A percentile compares a stretch with the other conserved stretches of the same genome.
Conservation (phyloP, 2,888 invertebrate species). For the Pterobdella sp. region DNA sequence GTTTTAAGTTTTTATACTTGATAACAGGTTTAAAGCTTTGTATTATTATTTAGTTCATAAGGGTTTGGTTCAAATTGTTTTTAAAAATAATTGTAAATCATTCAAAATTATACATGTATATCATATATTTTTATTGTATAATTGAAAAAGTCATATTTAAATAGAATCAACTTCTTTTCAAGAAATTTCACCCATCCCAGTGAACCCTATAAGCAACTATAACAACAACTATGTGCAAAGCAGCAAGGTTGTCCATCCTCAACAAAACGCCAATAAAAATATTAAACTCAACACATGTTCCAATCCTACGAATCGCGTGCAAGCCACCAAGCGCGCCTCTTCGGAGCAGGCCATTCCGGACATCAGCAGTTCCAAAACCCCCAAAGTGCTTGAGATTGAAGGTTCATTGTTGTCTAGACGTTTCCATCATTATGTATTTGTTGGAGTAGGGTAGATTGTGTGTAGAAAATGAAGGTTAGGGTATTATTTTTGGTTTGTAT, state of each 20-base stretch:
- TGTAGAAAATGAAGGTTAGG: not conserved
- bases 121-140: too few species aligned
- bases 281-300: constrained; percentile 52
- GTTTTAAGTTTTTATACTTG: too few species aligned
- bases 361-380: constrained; percentile 36
- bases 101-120: too few species aligned
- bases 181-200: too few species aligned
- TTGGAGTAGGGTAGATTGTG: not conserved
- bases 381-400: constrained; percentile 15
- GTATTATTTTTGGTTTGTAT: too few species aligned
- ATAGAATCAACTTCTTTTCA: too few species aligned
- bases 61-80: too few species aligned
- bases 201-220: not conserved
- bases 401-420: constrained; percentile 33
- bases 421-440: constrained; percentile 30
- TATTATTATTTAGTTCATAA: too few species aligned
- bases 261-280: constrained; percentile 3
- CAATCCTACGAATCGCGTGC: constrained; percentile 55
- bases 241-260: not conserved
- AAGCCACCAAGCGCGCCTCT: constrained; percentile 57
- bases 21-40: too few species aligned
- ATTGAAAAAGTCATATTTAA: too few species aligned
- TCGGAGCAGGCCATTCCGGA: constrained; percentile 37
- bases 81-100: too few species aligned
- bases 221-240: constrained; percentile 9